Evolutionary conservation across 1,140 invertebrate genomes (phyloP).

Genomic region (Eciton burchellii): DNA sequence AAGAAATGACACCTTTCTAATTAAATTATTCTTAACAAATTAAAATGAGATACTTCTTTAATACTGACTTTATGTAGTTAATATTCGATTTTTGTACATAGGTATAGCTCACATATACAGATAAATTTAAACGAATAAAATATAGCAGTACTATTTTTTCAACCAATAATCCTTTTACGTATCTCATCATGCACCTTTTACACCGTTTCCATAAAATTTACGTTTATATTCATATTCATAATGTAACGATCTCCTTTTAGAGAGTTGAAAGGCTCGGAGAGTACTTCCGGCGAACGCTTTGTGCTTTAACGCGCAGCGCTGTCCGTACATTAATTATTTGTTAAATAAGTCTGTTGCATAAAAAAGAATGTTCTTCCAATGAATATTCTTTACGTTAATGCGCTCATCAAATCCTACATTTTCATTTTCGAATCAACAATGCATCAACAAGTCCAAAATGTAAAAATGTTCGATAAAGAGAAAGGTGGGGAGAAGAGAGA

Average conservation of each 20-base stretch:
- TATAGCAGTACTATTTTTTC: background rate
- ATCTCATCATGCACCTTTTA: background rate
- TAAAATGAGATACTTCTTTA: too few relatives aligned
- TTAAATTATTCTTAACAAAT: too few relatives aligned
- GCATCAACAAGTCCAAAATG: background rate
- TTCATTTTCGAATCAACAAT: background rate
- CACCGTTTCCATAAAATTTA: slow-evolving; percentile 26
- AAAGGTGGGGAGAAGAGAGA: too few relatives aligned
- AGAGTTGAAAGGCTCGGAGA: slow-evolving; percentile 5
- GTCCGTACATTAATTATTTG: slow-evolving; percentile 33
- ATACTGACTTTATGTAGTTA: too few relatives aligned
- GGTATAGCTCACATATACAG: too few relatives aligned
- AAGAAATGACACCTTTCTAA: too few relatives aligned
- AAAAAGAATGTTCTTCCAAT: slow-evolving; percentile 29
- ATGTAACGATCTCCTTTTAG: slow-evolving; percentile 15
- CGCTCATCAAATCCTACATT: background rate
- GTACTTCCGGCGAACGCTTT: slow-evolving; percentile 19
- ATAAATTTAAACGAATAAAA: too few relatives aligned
- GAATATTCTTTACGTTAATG: slow-evolving; percentile 1
- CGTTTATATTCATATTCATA: slow-evolving; percentile 27
- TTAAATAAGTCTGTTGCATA: slow-evolving; percentile 9
- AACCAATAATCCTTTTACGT: background rate
- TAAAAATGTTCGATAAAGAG: background rate
- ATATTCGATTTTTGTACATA: too few relatives aligned
- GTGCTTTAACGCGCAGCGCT: slow-evolving; percentile 5